Percentiles rank a stretch among this genome's conserved stretches.
These are phyloP conservation scores for Frankliniella fusca DNA, from an alignment of 2,888 invertebrate species.

Conservation along the genomic window DNA sequence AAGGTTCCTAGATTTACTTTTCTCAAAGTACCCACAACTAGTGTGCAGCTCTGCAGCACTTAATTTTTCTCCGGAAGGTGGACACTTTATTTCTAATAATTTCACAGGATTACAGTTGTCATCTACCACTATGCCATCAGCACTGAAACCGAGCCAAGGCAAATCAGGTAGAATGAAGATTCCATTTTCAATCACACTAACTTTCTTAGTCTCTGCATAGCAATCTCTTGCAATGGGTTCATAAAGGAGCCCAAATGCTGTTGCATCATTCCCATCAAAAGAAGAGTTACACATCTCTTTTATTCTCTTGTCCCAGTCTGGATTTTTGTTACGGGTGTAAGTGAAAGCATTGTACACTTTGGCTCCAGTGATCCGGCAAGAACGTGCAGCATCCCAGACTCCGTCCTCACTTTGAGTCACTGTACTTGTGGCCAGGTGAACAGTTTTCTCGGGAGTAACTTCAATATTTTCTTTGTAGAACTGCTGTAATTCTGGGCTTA, in stretches of 20 bases:
- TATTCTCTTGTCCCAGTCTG: background rate
- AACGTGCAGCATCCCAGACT: too few species aligned
- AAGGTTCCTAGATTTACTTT: background rate
- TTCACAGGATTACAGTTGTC: background rate
- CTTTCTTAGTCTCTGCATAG: background rate
- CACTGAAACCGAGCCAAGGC: background rate
- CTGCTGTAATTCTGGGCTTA: too few species aligned
- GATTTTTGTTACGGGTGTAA: background rate
- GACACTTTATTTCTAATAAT: background rate
- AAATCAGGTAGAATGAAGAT: background rate
- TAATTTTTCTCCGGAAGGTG: background rate
- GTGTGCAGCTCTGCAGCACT: background rate
- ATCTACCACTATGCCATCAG: background rate
- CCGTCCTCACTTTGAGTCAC: too few species aligned
- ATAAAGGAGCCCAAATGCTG: background rate
- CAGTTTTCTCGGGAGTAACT: too few species aligned
- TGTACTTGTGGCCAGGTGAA: too few species aligned
- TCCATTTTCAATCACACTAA: background rate
- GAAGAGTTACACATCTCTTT: background rate
- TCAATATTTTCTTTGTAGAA: too few species aligned
- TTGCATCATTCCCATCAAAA: background rate
- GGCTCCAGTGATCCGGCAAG: too few species aligned
- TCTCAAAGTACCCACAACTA: background rate
- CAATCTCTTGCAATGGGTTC: background rate
- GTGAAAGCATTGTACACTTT: background rate